A percentile compares a stretch with the other conserved stretches of the same genome.
Evolutionary conservation across 1,140 invertebrate genomes (phyloP).

Genomic region (Tachypleus tridentatus): DNA sequence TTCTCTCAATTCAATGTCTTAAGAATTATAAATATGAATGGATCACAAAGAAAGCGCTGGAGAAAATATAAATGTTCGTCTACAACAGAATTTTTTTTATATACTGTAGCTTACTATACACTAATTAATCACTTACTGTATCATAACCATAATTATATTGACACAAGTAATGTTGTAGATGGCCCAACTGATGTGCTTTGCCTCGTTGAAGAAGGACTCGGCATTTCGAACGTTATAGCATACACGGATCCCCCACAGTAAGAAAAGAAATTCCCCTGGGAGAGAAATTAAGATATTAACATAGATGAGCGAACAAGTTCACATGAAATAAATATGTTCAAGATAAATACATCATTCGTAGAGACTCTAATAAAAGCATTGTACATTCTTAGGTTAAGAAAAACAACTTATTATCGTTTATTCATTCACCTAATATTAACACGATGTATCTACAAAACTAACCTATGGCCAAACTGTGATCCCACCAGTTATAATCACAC

Average conservation of each 20-base stretch:
- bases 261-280: conserved; percentile 70
- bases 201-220: conserved; percentile 84
- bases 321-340: conserved; percentile 4
- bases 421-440: background rate
- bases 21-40: too few relatives aligned
- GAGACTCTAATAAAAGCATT: background rate
- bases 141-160: conserved; percentile 75
- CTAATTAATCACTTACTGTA: conserved; percentile 61
- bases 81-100: too few relatives aligned
- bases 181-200: conserved; percentile 76
- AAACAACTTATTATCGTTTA: background rate
- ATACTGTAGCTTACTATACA: background rate
- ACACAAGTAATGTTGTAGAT: conserved; percentile 88
- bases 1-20: too few relatives aligned
- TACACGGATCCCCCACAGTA: conserved; percentile 79
- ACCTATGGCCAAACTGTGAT: conserved; percentile 76
- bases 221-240: conserved; percentile 81
- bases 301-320: background rate
- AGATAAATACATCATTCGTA: background rate
- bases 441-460: conserved; percentile 21
- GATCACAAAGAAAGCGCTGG: too few relatives aligned
- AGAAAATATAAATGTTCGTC: too few relatives aligned
- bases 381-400: background rate
- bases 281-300: conserved; percentile 18
- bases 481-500: conserved; percentile 85